Base-by-base conservation (phyloP, 2,888 invertebrate genomes). In the Linnaemya tessellans region DNA sequence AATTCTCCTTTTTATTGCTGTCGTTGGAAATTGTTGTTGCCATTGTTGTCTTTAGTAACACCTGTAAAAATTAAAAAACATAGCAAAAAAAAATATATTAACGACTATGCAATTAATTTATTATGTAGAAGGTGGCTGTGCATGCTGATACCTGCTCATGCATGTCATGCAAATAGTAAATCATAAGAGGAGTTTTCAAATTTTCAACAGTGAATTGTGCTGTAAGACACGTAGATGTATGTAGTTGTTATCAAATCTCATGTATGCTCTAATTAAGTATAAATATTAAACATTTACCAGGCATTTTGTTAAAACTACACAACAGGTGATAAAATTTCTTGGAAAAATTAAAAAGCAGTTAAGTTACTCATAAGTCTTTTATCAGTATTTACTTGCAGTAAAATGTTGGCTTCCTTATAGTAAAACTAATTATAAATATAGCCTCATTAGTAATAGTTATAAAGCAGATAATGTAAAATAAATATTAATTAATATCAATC, bases 91-190 rank as follows among this genome's bases (percentile, higher is more conserved):
- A n/a, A n/a, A n/a, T n/a, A n/a, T n/a, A n/a, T n/a, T n/a, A n/a
- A 68, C 46, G 79, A 81, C 75, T 75, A 20, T 70, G 79, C 74
- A 85, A 85, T 79, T 81, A 85, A 79, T 79, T 85, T 85, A 64
- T 74, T 81, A 65, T 84, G 68, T 64, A 35, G 56, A 49, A 35
- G 43, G 9, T 35, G 30, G 3, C 15, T 54, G 60, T 60, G 18
- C 65, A 8, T 65, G 49, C 54, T 20, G 22, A 20, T 43, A 30
- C 62, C 46, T 67, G 51, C 46, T 20, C 25, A 20, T 46, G 43
- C 64, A 56, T 64, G 54, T 25, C 30, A 41, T 51, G 10, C 4
- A 64, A 75, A 38, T n/a, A 41, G 41, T 20, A 20, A 56, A 65
- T n/a, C 9, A 18, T 51, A 25, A 51, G 10, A 20, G 3, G 7